Percentiles rank a stretch among this genome's conserved stretches.
phyloP scores from a whole-genome alignment of 2,797 vertebrate genomes.

The Sebastiscus tertius region DNA sequence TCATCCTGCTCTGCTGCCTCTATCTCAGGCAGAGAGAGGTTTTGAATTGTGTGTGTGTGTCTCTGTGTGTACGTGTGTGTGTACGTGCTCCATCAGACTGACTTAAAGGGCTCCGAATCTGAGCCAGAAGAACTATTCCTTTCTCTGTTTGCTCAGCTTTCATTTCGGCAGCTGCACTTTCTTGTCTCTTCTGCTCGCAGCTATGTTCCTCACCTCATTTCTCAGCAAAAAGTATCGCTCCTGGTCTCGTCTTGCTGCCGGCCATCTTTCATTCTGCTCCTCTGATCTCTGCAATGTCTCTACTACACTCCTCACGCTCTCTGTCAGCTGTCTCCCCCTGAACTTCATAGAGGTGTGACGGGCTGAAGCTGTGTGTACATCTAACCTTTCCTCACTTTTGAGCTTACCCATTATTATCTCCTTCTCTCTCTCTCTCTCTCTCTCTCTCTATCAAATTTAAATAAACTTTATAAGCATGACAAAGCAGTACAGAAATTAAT shows the following conservation, averaged over 20 bases:
- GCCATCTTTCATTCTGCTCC: constrained; percentile 39
- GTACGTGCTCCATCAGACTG: constrained; percentile 55
- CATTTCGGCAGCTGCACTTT: constrained; percentile 57
- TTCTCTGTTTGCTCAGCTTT: constrained; percentile 64
- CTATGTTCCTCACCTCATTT: constrained; percentile 41
- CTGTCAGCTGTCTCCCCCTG: constrained; percentile 54
- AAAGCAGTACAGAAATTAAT: not conserved
- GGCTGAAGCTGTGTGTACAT: constrained; percentile 36
- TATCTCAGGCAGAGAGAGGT: constrained; percentile 55
- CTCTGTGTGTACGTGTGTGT: not conserved
- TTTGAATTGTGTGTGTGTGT: constrained; percentile 39
- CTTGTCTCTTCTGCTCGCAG: constrained; percentile 51
- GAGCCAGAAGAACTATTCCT: constrained; percentile 62
- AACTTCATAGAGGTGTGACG: constrained; percentile 37
- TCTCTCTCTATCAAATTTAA: not conserved
- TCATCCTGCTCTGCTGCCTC: constrained; percentile 69
- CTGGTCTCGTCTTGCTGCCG: constrained; percentile 18
- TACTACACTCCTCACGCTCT: constrained; percentile 35
- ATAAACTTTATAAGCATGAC: not conserved
- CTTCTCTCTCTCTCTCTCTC: not conserved
- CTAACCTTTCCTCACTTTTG: constrained; percentile 23
- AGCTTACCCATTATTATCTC: not conserved
- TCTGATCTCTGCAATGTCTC: constrained; percentile 55
- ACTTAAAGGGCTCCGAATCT: constrained; percentile 62
- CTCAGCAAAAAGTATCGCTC: constrained; percentile 36